Evolutionary conservation across 1,140 invertebrate genomes (phyloP), one percentile per base, ranked within the genome.

Genomic region (Dreissena polymorpha): DNA sequence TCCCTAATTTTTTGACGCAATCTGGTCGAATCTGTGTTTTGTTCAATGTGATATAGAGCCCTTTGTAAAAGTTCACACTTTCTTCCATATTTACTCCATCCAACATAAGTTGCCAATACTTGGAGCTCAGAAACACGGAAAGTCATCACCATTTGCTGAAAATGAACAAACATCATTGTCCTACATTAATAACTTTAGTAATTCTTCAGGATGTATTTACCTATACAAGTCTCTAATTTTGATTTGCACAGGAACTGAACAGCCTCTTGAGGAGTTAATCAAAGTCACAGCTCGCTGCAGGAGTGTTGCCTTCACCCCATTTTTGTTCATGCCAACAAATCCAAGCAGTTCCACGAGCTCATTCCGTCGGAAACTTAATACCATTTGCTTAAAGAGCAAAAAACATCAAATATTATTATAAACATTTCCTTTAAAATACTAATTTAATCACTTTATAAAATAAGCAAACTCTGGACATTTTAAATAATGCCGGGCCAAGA

Each of bases 51-150:
- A 82, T 96, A 86, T 57, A 93, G 90, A 85, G 97, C 96, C 91
- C 97, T 94, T 82, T 94, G 93, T 93, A 97, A 95, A 73, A 98
- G 94, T 93, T 98, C 97, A 85, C 95, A 95, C 94, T 98, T 98
- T 91, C 97, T 94, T 85, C 97, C 97, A 89, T 95, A 95, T 93
- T 96, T 97, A 93, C 97, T 97, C 91, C 95, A 95, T 87, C 96
- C 96, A 91, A 97, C 97, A 93, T 96, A 96, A 91, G 95, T 96
- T 89, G 97, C 95, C 92, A 98, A 93, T 93, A 96, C 91, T 93
- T 97, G 96, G 88, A 97, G 95, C 93, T 97, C 96, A 89, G 96
- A 96, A 63, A 97, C 96, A 86, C 96, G 95, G 94, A 97, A 97
- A 93, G 95, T 95, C 93, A 96, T 94, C 92, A 97, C 94, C 96